Percentiles rank a stretch among this genome's conserved stretches.
phyloP scores from a whole-genome alignment of 2,888 invertebrate species.

The Idaea straminata region DNA sequence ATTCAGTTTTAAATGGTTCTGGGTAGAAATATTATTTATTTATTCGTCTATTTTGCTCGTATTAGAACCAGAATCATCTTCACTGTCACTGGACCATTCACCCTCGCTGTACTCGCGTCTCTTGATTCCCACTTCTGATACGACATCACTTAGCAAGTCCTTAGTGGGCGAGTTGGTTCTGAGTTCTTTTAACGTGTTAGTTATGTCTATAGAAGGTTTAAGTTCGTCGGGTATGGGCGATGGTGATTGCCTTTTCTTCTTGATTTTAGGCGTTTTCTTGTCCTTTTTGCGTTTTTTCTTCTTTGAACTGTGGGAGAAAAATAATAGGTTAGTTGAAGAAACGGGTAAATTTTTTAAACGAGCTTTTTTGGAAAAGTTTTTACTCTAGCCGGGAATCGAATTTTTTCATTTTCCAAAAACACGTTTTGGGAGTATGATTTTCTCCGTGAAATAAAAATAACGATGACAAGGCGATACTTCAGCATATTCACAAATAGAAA shows the following conservation, averaged over 20 bases:
- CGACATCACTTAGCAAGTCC: slow-evolving; percentile 41
- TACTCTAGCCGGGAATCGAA: no score
- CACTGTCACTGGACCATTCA: slow-evolving; percentile 73
- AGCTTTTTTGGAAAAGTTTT: no score
- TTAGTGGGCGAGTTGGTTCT: slow-evolving; percentile 62
- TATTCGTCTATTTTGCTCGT: slow-evolving; percentile 22
- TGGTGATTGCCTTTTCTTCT: slow-evolving; percentile 39
- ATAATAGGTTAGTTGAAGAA: not conserved
- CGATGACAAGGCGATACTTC: no score
- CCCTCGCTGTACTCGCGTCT: slow-evolving; percentile 67
- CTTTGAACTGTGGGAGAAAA: slow-evolving; percentile 46
- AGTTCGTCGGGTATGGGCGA: slow-evolving; percentile 29
- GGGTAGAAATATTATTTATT: not conserved
- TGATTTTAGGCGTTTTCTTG: slow-evolving; percentile 54
- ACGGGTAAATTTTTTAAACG: no score
- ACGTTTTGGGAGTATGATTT: no score
- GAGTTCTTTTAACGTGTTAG: slow-evolving; percentile 60
- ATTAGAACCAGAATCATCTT: slow-evolving; percentile 50
- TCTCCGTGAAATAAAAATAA: no score
- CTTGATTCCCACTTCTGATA: slow-evolving; percentile 47
- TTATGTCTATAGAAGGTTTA: slow-evolving; percentile 56
- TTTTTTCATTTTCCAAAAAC: no score
- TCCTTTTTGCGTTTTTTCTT: slow-evolving; percentile 67
- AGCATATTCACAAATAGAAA: no score
- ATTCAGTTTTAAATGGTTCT: not conserved